These are phyloP conservation scores for Hylia prasina DNA, from an alignment of 2,113 vertebrate species.

Conservation along the genomic window DNA sequence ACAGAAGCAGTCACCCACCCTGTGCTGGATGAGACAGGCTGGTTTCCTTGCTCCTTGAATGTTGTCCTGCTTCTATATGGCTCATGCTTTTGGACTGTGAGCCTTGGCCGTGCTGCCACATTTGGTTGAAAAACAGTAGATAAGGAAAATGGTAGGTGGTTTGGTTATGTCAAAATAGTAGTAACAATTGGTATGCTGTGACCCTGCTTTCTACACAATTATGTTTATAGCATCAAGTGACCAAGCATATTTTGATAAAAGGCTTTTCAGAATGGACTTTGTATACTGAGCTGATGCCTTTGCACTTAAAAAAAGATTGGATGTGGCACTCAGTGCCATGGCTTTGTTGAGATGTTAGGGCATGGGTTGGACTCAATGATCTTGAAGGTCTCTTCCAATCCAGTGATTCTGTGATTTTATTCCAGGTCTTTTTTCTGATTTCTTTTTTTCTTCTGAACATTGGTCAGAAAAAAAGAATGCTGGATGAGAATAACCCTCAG, in stretches of 20 bases:
- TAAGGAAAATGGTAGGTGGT: not conserved
- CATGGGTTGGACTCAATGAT: not conserved
- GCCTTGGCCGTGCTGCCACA: not conserved
- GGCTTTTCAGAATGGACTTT: not conserved
- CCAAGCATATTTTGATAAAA: not conserved
- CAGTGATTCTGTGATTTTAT: not conserved
- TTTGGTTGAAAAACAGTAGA: not conserved
- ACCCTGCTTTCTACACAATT: not conserved
- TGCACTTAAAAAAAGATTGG: not conserved
- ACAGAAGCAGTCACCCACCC: not conserved
- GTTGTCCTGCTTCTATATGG: not conserved
- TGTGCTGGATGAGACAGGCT: not conserved
- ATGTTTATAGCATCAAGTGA: not conserved
- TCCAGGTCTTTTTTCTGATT: not conserved
- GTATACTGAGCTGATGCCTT: not conserved
- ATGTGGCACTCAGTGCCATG: rapidly evolving
- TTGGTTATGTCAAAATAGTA: not conserved
- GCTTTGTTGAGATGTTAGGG: not conserved
- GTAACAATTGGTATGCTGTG: not conserved
- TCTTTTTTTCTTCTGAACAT: not conserved
- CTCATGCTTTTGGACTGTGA: not conserved
- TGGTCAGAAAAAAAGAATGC: not conserved
- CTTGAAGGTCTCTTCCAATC: not conserved
- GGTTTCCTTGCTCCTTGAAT: not conserved
- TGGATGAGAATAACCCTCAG: not conserved